Percentiles rank a stretch among this genome's conserved stretches.
Conservation (phyloP, 1,140 invertebrate genomes). For the Drosophila melanica region DNA sequence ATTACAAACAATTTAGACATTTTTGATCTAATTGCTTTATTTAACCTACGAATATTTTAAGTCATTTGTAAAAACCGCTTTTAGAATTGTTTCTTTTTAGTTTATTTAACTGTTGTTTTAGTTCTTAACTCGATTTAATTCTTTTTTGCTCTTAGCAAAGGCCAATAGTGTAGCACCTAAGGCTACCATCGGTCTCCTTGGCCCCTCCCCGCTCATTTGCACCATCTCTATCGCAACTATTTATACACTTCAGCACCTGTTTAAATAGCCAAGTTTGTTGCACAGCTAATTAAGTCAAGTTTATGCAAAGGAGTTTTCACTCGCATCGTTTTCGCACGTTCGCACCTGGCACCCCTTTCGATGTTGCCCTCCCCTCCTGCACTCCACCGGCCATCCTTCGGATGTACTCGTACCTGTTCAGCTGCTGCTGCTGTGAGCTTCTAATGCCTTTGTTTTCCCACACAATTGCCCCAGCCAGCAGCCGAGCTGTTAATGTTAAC, state of each 20-base stretch:
- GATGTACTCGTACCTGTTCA: not conserved
- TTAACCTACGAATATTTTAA: not conserved
- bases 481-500: slow-evolving; percentile 28
- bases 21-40: not conserved
- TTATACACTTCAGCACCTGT: slow-evolving; percentile 62
- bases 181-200: not conserved
- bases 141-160: not conserved
- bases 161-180: not conserved
- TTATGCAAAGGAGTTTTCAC: slow-evolving; percentile 63
- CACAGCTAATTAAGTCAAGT: slow-evolving; percentile 81
- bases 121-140: not conserved
- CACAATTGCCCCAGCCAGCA: slow-evolving; percentile 3
- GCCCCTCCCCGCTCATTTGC: slow-evolving; percentile 14
- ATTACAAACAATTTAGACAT: too few relatives aligned
- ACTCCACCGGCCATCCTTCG: not conserved
- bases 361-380: not conserved
- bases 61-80: not conserved
- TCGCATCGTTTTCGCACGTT: slow-evolving; percentile 51
- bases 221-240: slow-evolving; percentile 15
- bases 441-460: slow-evolving; percentile 53
- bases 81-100: not conserved
- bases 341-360: slow-evolving; percentile 28
- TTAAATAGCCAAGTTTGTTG: slow-evolving; percentile 78
- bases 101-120: not conserved
- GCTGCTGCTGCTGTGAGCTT: slow-evolving; percentile 5